These are phyloP conservation scores for Macaria liturata DNA, from an alignment of 2,888 invertebrate genomes.

Conservation along the genomic window DNA sequence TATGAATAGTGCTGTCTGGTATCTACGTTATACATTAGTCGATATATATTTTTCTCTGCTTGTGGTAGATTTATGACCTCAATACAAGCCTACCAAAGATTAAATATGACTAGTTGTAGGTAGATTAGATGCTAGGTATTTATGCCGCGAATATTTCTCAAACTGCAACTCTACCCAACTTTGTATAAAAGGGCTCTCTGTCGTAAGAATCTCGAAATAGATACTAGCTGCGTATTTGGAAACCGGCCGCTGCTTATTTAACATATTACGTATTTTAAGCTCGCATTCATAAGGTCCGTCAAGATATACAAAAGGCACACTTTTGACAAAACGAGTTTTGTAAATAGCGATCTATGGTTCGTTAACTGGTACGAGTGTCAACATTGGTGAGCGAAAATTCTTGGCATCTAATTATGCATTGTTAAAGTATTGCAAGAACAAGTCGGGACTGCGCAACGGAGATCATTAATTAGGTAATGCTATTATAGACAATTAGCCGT, in stretches of 20 bases:
- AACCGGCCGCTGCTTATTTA: slow-evolving; percentile 3
- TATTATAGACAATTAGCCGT: slow-evolving; percentile 55
- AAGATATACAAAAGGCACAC: slow-evolving; percentile 10
- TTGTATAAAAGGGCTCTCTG: slow-evolving; percentile 1
- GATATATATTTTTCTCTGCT: too few relatives aligned
- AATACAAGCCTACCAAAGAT: too few relatives aligned
- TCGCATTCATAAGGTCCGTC: slow-evolving; percentile 14
- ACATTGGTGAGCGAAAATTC: slow-evolving; percentile 44
- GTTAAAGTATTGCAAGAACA: slow-evolving; percentile 43
- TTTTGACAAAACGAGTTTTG: slow-evolving; percentile 17
- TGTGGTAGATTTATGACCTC: too few relatives aligned
- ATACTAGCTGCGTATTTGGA: not conserved
- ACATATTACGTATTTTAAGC: slow-evolving; percentile 10
- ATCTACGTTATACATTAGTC: too few relatives aligned
- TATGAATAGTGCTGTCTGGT: too few relatives aligned
- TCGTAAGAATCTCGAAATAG: slow-evolving; percentile 6
- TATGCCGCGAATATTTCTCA: not conserved
- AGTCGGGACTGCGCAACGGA: slow-evolving; percentile 51
- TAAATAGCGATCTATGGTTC: slow-evolving; percentile 33
- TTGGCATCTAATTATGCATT: slow-evolving; percentile 52
- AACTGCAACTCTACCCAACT: not conserved
- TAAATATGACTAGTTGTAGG: too few relatives aligned
- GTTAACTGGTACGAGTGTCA: slow-evolving; percentile 30
- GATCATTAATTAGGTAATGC: slow-evolving; percentile 55
- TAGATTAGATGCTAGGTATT: not conserved